Evolutionary conservation across 2,888 invertebrate genomes (phyloP).

Genomic region (Brenthis daphne): DNA sequence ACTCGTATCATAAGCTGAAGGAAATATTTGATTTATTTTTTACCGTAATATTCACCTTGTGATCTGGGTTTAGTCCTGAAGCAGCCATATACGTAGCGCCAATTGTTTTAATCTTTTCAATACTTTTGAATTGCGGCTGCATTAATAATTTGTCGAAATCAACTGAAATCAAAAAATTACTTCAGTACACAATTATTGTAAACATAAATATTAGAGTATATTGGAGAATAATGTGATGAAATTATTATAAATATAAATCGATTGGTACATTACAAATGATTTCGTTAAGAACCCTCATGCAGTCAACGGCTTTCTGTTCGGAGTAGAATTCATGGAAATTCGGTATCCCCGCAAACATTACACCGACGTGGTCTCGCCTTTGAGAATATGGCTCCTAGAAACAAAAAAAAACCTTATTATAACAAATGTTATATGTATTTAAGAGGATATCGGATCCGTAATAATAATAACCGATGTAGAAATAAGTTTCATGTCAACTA

Average conservation of each 20-base stretch:
- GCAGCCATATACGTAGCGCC: conserved; percentile 98
- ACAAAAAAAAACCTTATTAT: too few species aligned
- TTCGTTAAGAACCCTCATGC: conserved; percentile 97
- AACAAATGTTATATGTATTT: too few species aligned
- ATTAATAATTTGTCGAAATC: conserved; percentile 95
- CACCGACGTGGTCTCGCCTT: conserved; percentile 92
- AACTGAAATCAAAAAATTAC: conserved; percentile 75
- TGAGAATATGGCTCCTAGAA: conserved; percentile 90
- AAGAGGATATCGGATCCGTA: too few species aligned
- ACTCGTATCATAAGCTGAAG: too few species aligned
- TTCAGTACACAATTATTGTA: not conserved
- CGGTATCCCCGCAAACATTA: conserved; percentile 98
- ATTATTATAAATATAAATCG: conserved; percentile 26
- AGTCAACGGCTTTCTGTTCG: conserved; percentile 99
- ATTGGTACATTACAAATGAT: conserved; percentile 91
- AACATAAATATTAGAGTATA: not conserved
- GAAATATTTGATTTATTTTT: not conserved
- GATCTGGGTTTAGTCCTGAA: conserved; percentile 92
- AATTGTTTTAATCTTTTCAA: conserved; percentile 98
- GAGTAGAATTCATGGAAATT: conserved; percentile 99
- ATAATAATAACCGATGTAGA: too few species aligned
- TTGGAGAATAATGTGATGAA: not conserved
- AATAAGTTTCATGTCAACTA: too few species aligned
- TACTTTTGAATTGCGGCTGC: conserved; percentile 91
- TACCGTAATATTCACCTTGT: conserved; percentile 73